phyloP scores from a whole-genome alignment of 2,797 vertebrate species.

The Philypnodon macrostomus region DNA sequence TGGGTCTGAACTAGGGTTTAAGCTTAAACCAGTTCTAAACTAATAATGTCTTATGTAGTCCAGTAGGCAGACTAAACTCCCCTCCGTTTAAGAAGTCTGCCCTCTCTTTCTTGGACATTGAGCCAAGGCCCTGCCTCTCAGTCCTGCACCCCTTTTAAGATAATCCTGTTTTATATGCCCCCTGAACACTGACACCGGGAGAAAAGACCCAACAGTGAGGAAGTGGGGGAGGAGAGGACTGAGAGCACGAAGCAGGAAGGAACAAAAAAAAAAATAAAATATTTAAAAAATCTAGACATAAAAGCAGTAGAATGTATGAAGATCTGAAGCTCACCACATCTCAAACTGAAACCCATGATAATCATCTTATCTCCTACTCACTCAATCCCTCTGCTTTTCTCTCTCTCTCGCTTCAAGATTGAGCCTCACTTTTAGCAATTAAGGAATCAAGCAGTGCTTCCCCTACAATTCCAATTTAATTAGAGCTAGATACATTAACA shows the following conservation, averaged over 20 bases:
- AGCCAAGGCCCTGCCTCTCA: conserved; percentile 28
- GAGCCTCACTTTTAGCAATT: conserved; percentile 10
- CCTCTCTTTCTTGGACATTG: conserved; percentile 10
- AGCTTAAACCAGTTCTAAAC: too few relatives aligned
- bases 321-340: conserved; percentile 40
- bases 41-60: too few relatives aligned
- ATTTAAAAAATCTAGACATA: conserved; percentile 10
- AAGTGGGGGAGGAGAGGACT: not conserved
- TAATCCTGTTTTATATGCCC: conserved; percentile 73
- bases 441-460: too few relatives aligned
- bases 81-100: not conserved
- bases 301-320: conserved; percentile 36
- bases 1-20: too few relatives aligned
- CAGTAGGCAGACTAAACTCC: conserved; percentile 15
- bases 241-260: conserved; percentile 15
- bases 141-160: conserved; percentile 27
- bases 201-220: conserved; percentile 28
- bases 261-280: too few relatives aligned
- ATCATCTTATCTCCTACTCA: conserved; percentile 68
- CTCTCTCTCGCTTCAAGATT: conserved; percentile 21
- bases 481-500: too few relatives aligned
- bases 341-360: conserved; percentile 63
- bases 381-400: conserved; percentile 17
- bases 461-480: too few relatives aligned
- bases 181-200: conserved; percentile 46